Evolutionary conservation across 2,888 invertebrate genomes (phyloP), one percentile per base, ranked within the genome.

Genomic region (Steinernema hermaphroditum): DNA sequence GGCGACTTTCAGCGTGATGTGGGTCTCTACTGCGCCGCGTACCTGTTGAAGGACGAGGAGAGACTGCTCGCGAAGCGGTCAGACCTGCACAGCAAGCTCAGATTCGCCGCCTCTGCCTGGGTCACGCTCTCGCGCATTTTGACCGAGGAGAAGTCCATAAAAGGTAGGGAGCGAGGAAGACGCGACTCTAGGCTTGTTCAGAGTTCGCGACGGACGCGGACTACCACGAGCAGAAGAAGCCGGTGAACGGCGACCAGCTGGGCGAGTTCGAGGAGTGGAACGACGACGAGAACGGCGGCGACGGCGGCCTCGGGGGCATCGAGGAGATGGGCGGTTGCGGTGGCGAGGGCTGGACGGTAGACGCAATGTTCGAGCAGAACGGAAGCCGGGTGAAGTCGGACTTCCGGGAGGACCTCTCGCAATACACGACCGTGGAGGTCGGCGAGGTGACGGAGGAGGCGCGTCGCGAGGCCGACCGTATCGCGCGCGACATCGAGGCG

Each of bases 301-400:
- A 62, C 29, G 32, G 2, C 1, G 62, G 27, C 24, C 22, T 62
- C 16, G 24, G 50, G 22, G 62, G 32, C 29, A 29, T 16, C 16
- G 27, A 27, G 4, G 62, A 72, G 14, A 27, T 32, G 6, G 32
- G 19, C 50, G 32, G 57, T 0, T 2, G 32, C 24, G 32, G 46
- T 14, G 78, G 76, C n/a, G 83, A 82, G 89, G 96, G 96, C 74
- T 97, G 97, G 96, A 94, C 95, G 89, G 92, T 93, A 1, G 92
- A 92, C 88, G 96, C 96, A 82, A 97, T 97, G 96, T 97, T 97
- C 89, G 91, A 92, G 79, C 93, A 92, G 87, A 96, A 96, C 89
- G 93, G 94, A 87, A 91, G 91, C 87, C 94, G 96, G 72, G 94
- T 96, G 12, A 92, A 92, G 84, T 93, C 94, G 80, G 94, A 94